Percentiles rank a stretch among this genome's conserved stretches.
Conservation (phyloP, 2,888 invertebrate genomes). For the Imbricaverruca yamaguchii region DNA sequence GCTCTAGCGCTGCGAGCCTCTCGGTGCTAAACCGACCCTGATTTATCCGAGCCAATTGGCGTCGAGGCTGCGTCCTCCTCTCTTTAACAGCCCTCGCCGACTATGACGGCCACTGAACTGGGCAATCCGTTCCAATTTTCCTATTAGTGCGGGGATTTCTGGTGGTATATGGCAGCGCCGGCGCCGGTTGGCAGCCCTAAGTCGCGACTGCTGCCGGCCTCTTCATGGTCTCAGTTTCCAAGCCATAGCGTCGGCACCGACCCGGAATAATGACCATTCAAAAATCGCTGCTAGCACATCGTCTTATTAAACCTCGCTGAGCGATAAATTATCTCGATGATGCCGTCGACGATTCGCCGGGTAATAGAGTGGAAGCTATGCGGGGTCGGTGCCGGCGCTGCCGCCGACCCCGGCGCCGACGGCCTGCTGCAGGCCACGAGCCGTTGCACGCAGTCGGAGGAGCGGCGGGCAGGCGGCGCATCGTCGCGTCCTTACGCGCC, state of each 20-base stretch:
- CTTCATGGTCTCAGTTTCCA: background rate
- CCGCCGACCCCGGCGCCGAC: background rate
- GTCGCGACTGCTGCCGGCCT: background rate
- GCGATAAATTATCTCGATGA: constrained; percentile 16
- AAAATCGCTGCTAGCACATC: constrained; percentile 17
- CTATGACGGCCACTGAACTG: background rate
- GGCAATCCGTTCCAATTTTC: constrained; percentile 9
- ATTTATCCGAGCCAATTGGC: background rate
- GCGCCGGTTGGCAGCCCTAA: background rate
- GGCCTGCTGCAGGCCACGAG: too few species aligned
- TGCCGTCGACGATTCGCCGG: background rate
- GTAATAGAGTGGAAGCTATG: constrained; percentile 5
- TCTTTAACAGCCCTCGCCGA: background rate
- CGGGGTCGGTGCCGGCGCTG: background rate
- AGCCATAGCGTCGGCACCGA: background rate
- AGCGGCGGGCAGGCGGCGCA: too few species aligned
- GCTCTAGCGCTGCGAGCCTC: background rate
- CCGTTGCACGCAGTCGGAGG: too few species aligned
- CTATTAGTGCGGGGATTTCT: background rate
- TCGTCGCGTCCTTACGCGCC: too few species aligned
- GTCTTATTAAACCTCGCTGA: constrained; percentile 18
- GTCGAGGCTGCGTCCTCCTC: background rate
- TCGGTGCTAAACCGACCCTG: background rate
- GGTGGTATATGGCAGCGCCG: background rate
- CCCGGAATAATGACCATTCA: constrained; percentile 18